Base-by-base conservation (phyloP, 1,140 invertebrate species). In the Vanessa atalanta region DNA sequence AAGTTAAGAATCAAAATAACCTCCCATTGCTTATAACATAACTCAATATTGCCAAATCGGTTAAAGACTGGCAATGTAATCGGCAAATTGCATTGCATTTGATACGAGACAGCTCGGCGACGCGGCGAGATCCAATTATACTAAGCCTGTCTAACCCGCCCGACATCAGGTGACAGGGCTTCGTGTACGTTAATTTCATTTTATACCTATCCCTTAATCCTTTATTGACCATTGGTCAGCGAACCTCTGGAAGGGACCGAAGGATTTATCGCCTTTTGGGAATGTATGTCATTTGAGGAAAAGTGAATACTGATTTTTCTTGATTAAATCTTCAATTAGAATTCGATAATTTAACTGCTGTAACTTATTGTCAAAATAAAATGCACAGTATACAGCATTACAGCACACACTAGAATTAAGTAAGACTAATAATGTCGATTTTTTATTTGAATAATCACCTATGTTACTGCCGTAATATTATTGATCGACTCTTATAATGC, bases 141-240 rank as follows among this genome's bases (percentile, higher is more conserved):
- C 26, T 61, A 61, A 61, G 57, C 57, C 57, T 3, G 64, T 48
- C 15, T 48, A 48, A 63, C 31, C 8, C 57, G 15, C n/a, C 37
- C 20, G n/a, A 43, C 64, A 47, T 48, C 47, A 7, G 43, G 12
- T 12, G 20, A 23, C 20, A 26, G 47, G 64, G 64, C 37, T 48
- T 64, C 47, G 15, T 13, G 26, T n/a, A n/a, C 20, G 16, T 23
- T 48, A 50, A 65, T 48, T 48, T 65, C 16, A 65, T 65, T 65
- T 48, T 65, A 48, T 16, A 65, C 64, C 64, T 64, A 16, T 15
- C 61, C 43, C 47, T 64, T 65, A 65, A 48, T 20, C 64, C 64
- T 65, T 64, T 63, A 15, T 63, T 23, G 11, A 26, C 23, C 12
- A 61, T 15, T 51, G 14, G 48, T 8, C 12, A 9, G 6, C 2